Base-by-base conservation (phyloP, 1,140 invertebrate species). In the Anadara kagoshimensis region DNA sequence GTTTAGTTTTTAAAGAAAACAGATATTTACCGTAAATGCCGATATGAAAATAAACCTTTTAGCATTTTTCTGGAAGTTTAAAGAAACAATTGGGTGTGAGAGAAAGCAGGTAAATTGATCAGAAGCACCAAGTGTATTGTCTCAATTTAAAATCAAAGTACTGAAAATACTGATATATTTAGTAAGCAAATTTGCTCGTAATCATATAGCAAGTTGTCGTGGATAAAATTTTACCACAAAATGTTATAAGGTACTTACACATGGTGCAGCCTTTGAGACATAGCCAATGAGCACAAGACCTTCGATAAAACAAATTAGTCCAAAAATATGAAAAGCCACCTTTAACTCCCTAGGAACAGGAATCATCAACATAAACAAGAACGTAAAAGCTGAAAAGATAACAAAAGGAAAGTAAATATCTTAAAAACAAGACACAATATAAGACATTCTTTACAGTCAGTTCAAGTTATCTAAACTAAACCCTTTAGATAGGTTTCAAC, bases 301-400 rank as follows among this genome's bases (percentile, higher is more conserved):
- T 41, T 74, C 73, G 18, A 83, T 44, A 63, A 82, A 82, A 64
- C 58, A 76, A 44, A 82, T 57, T 0, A 78, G 47, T 41, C 84
- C 84, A 75, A 84, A 85, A 7, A 83, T 45, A 54, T 85, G 84
- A 62, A 84, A 85, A 10, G 75, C 77, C 10, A 83, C n/a, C 49
- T 85, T 85, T 11, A 85, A 71, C 49, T 73, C 72, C 53, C 76
- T 75, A 16, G 84, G 82, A 11, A 84, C 81, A 14, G 84, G 84
- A n/a, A 76, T 70, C 84, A 85, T 85, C 12, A 83, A 64, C 54
- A 83, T 75, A 43, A 85, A 85, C 41, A 85, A 69, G 43, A 83
- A 68, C 12, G 77, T 64, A 69, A 84, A 85, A n/a, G 83, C 83
- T 85, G 78, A 16, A 82, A 80, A 62, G 66, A 10, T 54, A 53